phyloP scores from a whole-genome alignment of 2,113 vertebrate species.

The Hepsetus odoe region DNA sequence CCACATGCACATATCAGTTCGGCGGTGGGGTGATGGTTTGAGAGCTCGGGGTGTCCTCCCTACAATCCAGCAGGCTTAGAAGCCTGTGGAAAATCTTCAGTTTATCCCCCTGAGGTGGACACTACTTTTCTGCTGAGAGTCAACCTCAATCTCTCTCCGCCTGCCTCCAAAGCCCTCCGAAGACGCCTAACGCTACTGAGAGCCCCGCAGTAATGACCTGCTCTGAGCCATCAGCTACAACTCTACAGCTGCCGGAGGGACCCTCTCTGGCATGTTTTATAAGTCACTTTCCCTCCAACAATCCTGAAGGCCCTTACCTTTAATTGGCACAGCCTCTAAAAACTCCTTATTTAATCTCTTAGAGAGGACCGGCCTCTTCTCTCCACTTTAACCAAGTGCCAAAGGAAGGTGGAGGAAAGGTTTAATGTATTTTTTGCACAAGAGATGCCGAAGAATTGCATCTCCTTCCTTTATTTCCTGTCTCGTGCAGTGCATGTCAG shows the following conservation, averaged over 20 bases:
- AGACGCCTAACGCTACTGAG: constrained; percentile 23
- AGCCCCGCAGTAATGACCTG: constrained; percentile 31
- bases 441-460: neutral
- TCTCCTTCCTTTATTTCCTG: constrained; percentile 16
- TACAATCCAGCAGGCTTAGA: constrained; percentile 17
- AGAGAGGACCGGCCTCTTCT: neutral
- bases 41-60: neutral
- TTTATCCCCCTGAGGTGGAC: constrained; percentile 18
- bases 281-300: neutral
- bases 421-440: neutral
- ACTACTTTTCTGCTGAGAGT: constrained; percentile 25
- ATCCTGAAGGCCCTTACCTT: neutral
- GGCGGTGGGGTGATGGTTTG: neutral
- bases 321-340: neutral
- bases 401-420: neutral
- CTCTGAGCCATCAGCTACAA: constrained; percentile 16
- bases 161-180: constrained; percentile 29
- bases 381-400: neutral
- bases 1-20: neutral
- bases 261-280: constrained; percentile 2
- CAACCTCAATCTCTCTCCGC: constrained; percentile 9
- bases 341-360: neutral
- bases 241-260: neutral
- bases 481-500: neutral
- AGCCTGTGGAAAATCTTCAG: constrained; percentile 12